Conservation (phyloP, 2,113 vertebrate genomes). For the Apodemus sylvaticus region DNA sequence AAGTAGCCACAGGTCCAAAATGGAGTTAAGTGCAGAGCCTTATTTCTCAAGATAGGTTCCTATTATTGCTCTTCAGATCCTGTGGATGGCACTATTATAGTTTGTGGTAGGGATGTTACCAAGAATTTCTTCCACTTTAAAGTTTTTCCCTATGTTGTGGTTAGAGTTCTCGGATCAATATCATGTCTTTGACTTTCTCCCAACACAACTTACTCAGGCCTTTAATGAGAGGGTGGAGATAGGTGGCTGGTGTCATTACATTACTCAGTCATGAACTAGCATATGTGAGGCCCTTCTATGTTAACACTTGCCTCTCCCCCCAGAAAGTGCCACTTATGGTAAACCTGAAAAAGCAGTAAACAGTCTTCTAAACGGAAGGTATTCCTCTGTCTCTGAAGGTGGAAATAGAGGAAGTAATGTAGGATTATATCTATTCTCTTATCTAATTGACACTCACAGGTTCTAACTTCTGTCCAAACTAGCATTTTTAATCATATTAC, state of each 20-base stretch:
- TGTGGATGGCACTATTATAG: neutral
- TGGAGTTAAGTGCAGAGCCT: neutral
- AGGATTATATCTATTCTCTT: slow-evolving; percentile 36
- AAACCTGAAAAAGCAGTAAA: slow-evolving; percentile 27
- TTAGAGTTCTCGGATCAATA: slow-evolving; percentile 17
- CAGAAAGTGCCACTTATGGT: neutral
- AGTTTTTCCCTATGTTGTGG: neutral
- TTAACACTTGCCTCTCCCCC: neutral
- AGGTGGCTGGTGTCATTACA: neutral
- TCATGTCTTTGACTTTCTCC: neutral
- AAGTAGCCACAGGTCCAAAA: slow-evolving; percentile 12
- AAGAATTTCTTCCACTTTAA: slow-evolving; percentile 37
- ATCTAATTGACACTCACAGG: neutral
- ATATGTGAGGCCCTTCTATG: neutral
- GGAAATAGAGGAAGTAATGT: slow-evolving; percentile 1
- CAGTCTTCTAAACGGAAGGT: neutral
- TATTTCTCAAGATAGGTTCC: neutral
- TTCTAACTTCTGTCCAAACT: neutral
- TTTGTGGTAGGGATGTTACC: slow-evolving; percentile 12
- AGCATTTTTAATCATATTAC: neutral
- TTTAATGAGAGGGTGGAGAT: slow-evolving; percentile 17
- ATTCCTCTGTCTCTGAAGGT: neutral
- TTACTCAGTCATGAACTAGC: neutral
- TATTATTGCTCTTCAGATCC: neutral
- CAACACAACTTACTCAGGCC: neutral